Evolutionary conservation across 2,797 vertebrate genomes (phyloP).

Genomic region (Petrocephalus sullivani): DNA sequence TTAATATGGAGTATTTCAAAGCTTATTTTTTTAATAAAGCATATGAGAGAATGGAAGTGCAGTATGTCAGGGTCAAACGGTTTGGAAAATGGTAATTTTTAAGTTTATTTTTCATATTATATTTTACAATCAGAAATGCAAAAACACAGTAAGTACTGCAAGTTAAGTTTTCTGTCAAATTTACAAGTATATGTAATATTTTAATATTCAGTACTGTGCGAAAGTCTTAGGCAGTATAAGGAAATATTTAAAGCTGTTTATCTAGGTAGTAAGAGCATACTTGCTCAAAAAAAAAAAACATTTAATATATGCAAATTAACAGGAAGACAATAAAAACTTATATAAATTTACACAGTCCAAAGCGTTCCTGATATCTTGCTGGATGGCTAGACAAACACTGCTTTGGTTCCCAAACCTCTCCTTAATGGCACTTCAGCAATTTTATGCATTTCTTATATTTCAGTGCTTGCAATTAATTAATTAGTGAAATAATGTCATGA

Average conservation of each 20-base stretch:
- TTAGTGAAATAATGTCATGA: background rate
- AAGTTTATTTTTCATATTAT: background rate
- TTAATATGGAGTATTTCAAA: background rate
- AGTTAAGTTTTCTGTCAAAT: background rate
- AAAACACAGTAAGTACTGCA: background rate
- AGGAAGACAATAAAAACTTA: background rate
- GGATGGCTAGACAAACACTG: background rate
- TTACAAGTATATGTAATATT: background rate
- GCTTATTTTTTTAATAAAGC: background rate
- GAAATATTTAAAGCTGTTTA: background rate
- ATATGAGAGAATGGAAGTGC: background rate
- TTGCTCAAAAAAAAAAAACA: background rate
- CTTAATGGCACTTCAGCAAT: background rate
- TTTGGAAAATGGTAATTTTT: background rate
- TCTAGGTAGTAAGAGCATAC: background rate
- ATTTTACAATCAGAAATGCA: background rate
- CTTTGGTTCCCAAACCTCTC: background rate
- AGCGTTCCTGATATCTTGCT: background rate
- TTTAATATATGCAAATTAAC: background rate
- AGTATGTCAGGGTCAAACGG: background rate
- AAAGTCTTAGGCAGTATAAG: background rate
- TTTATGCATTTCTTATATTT: background rate
- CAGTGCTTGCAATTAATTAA: background rate
- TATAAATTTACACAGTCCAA: background rate
- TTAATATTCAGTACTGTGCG: background rate